A percentile compares a stretch with the other conserved stretches of the same genome.
Evolutionary conservation across 2,797 vertebrate species (phyloP).

Genomic region (Girardinus metallicus): DNA sequence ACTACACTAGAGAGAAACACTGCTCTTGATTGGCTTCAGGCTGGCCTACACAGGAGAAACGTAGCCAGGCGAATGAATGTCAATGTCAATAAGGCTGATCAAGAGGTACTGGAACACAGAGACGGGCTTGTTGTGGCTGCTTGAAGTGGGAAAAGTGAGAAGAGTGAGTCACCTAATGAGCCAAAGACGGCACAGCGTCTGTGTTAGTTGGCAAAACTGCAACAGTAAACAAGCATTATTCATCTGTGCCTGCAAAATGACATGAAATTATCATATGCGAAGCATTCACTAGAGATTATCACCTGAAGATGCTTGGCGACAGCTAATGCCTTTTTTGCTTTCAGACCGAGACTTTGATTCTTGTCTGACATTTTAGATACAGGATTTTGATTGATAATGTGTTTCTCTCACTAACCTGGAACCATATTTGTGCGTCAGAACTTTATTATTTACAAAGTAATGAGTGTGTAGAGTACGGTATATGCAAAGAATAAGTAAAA

Average conservation of each 20-base stretch:
- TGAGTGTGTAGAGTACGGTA: not conserved
- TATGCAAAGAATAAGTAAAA: not conserved
- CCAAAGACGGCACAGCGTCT: not conserved
- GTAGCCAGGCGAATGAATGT: slow-evolving; percentile 18
- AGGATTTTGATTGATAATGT: not conserved
- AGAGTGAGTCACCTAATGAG: slow-evolving; percentile 3
- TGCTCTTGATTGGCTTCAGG: slow-evolving; percentile 8
- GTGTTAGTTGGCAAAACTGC: slow-evolving; percentile 11
- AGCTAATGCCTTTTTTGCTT: not conserved
- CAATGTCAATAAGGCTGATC: slow-evolving; percentile 12
- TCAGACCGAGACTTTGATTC: not conserved
- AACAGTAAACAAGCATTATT: slow-evolving; percentile 4
- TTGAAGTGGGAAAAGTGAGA: slow-evolving; percentile 1
- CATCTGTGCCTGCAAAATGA: not conserved
- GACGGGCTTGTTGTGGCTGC: slow-evolving; percentile 1
- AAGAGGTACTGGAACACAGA: slow-evolving; percentile 13
- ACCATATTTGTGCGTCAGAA: not conserved
- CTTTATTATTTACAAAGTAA: not conserved
- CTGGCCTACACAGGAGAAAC: slow-evolving; percentile 18
- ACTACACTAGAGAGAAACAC: slow-evolving; percentile 5
- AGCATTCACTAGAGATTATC: not conserved
- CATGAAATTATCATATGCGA: not conserved
- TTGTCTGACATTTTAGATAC: not conserved
- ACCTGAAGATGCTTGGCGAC: not conserved
- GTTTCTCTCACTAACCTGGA: not conserved